Evolutionary conservation across 2,888 invertebrate genomes (phyloP).

Genomic region (Caenorhabditis drosophilae): DNA sequence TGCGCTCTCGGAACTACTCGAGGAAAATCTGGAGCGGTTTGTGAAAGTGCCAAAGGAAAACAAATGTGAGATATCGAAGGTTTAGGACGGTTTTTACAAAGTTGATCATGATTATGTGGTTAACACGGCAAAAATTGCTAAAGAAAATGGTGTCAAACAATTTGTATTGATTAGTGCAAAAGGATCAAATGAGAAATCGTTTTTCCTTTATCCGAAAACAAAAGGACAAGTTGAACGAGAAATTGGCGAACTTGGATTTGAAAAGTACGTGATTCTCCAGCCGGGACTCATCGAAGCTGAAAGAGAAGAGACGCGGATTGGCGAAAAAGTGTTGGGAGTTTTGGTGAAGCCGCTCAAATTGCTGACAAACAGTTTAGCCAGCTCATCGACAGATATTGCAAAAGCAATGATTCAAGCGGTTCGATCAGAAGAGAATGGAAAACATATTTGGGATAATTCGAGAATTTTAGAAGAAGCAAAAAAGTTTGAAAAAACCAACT

Average conservation of each 20-base stretch:
- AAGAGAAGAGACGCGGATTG: constrained; percentile 31
- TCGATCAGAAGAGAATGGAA: constrained; percentile 17
- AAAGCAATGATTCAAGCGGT: constrained; percentile 43
- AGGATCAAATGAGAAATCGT: constrained; percentile 72
- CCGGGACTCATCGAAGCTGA: constrained; percentile 48
- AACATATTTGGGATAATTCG: constrained; percentile 36
- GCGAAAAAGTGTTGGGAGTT: constrained; percentile 18
- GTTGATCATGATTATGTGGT: constrained; percentile 74
- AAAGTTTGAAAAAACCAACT: constrained; percentile 16
- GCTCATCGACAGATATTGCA: constrained; percentile 41
- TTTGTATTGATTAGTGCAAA: constrained; percentile 71
- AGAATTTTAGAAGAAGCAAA: constrained; percentile 39
- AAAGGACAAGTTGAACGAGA: constrained; percentile 68
- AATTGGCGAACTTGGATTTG: constrained; percentile 43
- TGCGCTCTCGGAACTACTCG: constrained; percentile 73
- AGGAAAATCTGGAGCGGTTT: constrained; percentile 71
- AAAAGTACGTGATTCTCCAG: constrained; percentile 42
- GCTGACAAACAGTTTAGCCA: constrained; percentile 29
- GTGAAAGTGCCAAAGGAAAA: no score
- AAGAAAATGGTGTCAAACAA: constrained; percentile 70
- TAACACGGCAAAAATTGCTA: constrained; percentile 71
- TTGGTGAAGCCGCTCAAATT: constrained; percentile 38
- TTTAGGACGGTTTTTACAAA: constrained; percentile 71
- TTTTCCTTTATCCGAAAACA: constrained; percentile 71
- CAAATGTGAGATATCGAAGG: not conserved